phyloP scores from a whole-genome alignment of 2,888 invertebrate species.

The Herminia tarsipennalis region DNA sequence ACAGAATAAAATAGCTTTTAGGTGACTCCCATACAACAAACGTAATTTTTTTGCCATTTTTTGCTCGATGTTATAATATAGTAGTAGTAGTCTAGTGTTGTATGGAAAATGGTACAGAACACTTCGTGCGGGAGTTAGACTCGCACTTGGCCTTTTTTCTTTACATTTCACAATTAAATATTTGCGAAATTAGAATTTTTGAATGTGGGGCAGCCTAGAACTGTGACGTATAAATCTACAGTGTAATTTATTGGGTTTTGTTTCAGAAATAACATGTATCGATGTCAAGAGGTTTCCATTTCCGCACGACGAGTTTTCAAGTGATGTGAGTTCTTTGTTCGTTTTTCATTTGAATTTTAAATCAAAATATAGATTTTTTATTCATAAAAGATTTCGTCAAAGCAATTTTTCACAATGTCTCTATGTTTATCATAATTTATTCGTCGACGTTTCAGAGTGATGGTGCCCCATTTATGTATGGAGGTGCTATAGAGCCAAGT shows the following conservation, averaged over 20 bases:
- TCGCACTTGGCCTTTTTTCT: no score
- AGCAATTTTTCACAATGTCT: background rate
- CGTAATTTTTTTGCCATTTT: no score
- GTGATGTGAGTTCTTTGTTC: slow-evolving; percentile 49
- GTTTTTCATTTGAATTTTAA: background rate
- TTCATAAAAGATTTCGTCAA: background rate
- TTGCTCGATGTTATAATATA: no score
- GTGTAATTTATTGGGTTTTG: background rate
- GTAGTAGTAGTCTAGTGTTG: no score
- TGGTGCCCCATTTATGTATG: slow-evolving; percentile 53
- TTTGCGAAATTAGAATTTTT: no score
- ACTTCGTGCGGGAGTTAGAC: no score
- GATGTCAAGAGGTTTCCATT: slow-evolving; percentile 54
- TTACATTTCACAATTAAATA: no score
- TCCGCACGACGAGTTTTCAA: slow-evolving; percentile 48
- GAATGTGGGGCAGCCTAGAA: no score
- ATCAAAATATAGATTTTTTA: background rate
- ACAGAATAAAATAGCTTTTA: no score
- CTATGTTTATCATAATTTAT: background rate
- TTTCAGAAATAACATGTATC: slow-evolving; percentile 48
- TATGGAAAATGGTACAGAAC: no score
- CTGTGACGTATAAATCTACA: background rate
- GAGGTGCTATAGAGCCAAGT: slow-evolving; percentile 62
- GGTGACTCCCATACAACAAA: no score
- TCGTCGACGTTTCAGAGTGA: slow-evolving; percentile 45